Conservation (phyloP, 2,797 vertebrate species). For the Mycteria americana region DNA sequence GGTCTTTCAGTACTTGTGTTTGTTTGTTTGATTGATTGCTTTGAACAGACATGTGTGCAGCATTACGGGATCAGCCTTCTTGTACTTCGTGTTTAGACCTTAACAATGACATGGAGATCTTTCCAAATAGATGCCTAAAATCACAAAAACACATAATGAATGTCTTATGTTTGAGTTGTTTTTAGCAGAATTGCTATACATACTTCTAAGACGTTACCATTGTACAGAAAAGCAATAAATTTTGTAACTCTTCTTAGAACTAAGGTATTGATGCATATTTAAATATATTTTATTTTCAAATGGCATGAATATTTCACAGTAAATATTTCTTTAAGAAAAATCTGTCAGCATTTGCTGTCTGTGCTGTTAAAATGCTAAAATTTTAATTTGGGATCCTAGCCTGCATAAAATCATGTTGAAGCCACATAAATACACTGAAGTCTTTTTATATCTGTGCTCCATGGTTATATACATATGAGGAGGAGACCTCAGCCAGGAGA, state of each 20-base stretch:
- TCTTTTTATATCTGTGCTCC: neutral
- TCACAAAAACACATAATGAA: neutral
- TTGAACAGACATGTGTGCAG: neutral
- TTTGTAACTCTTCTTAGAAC: neutral
- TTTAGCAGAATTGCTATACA: neutral
- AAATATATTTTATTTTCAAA: slow-evolving; percentile 11
- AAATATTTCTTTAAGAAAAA: neutral
- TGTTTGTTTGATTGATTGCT: neutral
- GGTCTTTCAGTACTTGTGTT: neutral
- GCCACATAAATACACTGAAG: neutral
- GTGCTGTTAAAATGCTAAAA: neutral
- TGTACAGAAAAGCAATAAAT: slow-evolving; percentile 32
- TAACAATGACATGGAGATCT: neutral
- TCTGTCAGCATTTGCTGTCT: neutral
- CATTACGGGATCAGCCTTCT: neutral
- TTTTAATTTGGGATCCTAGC: neutral
- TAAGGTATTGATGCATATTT: neutral
- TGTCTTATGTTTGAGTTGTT: neutral
- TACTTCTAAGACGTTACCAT: neutral
- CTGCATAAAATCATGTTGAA: neutral
- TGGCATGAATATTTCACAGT: neutral
- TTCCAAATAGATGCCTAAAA: neutral
- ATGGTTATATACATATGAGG: neutral
- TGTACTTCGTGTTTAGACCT: neutral
- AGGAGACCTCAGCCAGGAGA: neutral